Conservation (phyloP, 1,140 invertebrate genomes). For the Drosophila novamexicana region DNA sequence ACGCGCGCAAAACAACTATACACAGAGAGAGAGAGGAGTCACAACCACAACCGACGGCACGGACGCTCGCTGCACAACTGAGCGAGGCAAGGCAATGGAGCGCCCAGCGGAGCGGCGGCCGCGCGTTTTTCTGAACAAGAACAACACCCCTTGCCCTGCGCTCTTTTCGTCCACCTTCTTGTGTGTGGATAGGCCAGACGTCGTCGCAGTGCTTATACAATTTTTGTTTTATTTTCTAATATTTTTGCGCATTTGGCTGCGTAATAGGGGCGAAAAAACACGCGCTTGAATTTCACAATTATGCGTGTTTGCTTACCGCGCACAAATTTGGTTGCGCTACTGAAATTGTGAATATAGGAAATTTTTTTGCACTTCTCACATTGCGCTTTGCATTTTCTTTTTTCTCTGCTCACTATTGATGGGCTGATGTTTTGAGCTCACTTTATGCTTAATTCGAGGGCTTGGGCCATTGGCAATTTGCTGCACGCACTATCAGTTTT, state of each 20-base stretch:
- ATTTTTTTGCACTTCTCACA: conserved; percentile 67
- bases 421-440: conserved; percentile 31
- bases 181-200: conserved; percentile 37
- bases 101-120: conserved; percentile 69
- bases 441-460: conserved; percentile 23
- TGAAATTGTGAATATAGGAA: conserved; percentile 50
- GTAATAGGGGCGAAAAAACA: conserved; percentile 16
- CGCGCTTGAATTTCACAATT: conserved; percentile 58
- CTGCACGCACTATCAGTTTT: conserved; percentile 27
- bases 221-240: conserved; percentile 57
- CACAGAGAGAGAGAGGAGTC: conserved; percentile 27
- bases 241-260: conserved; percentile 37
- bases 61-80: conserved; percentile 78
- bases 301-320: conserved; percentile 16
- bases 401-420: conserved; percentile 5
- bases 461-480: conserved; percentile 22
- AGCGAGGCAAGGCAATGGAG: conserved; percentile 57
- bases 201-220: conserved; percentile 64
- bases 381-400: conserved; percentile 51
- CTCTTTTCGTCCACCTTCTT: conserved; percentile 28
- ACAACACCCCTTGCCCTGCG: conserved; percentile 49
- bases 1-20: conserved; percentile 68
- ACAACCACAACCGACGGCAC: conserved; percentile 68
- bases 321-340: conserved; percentile 47
- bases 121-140: conserved; percentile 64